These are phyloP conservation scores for Maccullochella peelii DNA, from an alignment of 2,113 vertebrate genomes.

Conservation along the genomic window DNA sequence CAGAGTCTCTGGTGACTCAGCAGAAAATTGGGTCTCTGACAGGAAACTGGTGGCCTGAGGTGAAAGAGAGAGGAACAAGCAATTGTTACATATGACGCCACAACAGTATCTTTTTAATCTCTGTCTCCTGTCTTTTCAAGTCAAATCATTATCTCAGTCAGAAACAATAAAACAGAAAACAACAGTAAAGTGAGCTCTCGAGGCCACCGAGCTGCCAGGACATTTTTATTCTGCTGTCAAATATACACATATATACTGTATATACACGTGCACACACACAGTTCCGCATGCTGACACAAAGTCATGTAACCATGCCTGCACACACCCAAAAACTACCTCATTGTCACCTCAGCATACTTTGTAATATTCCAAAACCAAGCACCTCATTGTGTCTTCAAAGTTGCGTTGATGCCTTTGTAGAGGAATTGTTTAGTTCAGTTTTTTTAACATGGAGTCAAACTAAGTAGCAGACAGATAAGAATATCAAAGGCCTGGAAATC, in stretches of 20 bases:
- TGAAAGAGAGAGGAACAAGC: constrained; percentile 50
- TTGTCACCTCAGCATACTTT: constrained; percentile 41
- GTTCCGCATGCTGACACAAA: constrained; percentile 12
- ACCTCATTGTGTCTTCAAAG: constrained; percentile 40
- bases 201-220: constrained; percentile 43
- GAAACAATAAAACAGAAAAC: constrained; percentile 11
- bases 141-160: constrained; percentile 1
- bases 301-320: constrained; percentile 19
- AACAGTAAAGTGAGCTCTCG: constrained; percentile 30
- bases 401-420: background rate
- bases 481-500: constrained; percentile 15
- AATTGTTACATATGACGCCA: background rate
- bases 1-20: constrained; percentile 79
- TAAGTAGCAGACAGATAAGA: constrained; percentile 6
- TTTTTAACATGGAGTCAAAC: constrained; percentile 6
- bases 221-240: constrained; percentile 51
- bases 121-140: background rate
- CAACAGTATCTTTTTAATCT: background rate
- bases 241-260: background rate
- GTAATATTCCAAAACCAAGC: constrained; percentile 28
- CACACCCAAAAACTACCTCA: constrained; percentile 5
- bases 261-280: background rate
- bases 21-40: constrained; percentile 88
- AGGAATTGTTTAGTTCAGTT: background rate
- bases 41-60: constrained; percentile 88